These are phyloP conservation scores for Enteromius fasciolatus DNA, from an alignment of 2,797 vertebrate genomes.

Conservation along the genomic window DNA sequence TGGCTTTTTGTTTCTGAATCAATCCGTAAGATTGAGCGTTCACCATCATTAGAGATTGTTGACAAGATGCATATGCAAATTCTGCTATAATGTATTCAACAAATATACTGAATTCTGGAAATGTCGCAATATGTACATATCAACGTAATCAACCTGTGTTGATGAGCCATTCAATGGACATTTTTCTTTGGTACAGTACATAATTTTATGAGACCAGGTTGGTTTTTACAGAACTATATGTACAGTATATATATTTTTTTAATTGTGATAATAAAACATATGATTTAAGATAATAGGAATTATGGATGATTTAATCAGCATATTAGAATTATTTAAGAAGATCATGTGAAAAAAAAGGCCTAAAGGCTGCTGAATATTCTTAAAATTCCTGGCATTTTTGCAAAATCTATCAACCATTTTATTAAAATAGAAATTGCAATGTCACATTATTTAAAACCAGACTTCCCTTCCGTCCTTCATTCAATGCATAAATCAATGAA, in stretches of 20 bases:
- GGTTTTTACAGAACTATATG: neutral
- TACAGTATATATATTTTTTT: no score
- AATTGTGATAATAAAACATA: neutral
- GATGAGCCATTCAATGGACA: no score
- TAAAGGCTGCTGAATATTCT: neutral
- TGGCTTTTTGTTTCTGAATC: constrained; percentile 19
- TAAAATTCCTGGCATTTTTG: neutral
- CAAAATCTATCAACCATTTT: neutral
- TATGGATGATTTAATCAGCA: neutral
- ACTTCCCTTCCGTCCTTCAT: neutral
- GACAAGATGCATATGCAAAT: neutral
- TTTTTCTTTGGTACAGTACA: no score
- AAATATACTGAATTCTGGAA: neutral
- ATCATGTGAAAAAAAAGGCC: neutral
- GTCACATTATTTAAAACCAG: neutral
- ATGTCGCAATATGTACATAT: no score
- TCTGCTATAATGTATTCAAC: neutral
- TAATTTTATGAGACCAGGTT: no score
- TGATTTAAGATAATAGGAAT: neutral
- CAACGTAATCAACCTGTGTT: no score
- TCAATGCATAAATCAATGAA: neutral
- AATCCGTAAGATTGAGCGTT: constrained; percentile 18
- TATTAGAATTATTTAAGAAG: neutral
- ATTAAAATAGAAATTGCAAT: neutral
- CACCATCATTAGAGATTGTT: neutral